These are phyloP conservation scores for Linurgus olivaceus DNA, from an alignment of 2,797 vertebrate species.

Conservation along the genomic window DNA sequence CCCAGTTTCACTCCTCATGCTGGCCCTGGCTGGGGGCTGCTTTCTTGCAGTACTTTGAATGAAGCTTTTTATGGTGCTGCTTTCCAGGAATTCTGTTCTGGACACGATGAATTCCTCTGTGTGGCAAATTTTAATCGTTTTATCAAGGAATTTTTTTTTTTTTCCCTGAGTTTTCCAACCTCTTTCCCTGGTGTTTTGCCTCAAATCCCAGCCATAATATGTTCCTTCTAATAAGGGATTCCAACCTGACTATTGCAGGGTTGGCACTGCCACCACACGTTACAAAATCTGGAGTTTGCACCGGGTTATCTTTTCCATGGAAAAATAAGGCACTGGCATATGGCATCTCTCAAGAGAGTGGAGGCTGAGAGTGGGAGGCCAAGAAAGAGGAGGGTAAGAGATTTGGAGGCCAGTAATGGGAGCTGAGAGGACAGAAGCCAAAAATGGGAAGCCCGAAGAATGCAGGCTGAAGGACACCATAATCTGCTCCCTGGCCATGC, in stretches of 20 bases:
- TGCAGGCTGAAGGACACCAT: not conserved
- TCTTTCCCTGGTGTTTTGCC: constrained; percentile 25
- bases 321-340: not conserved
- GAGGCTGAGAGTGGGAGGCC: not conserved
- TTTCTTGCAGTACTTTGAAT: not conserved
- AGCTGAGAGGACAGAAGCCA: not conserved
- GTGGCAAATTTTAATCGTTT: constrained; percentile 34
- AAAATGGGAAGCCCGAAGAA: not conserved
- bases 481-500: not conserved
- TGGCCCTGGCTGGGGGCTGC: not conserved
- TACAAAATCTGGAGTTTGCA: not conserved
- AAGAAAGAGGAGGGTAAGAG: not conserved
- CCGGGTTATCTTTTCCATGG: not conserved
- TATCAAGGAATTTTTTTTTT: not conserved
- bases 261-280: not conserved
- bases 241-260: not conserved
- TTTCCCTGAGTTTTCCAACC: not conserved
- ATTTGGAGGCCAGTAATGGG: not conserved
- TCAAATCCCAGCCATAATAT: constrained; percentile 33
- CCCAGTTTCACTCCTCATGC: not conserved
- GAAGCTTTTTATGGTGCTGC: not conserved
- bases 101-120: not conserved
- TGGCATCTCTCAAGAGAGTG: not conserved
- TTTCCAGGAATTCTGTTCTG: constrained; percentile 35
- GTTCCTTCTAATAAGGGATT: not conserved